Percentiles rank a stretch among this genome's conserved stretches.
phyloP scores from a whole-genome alignment of 23 tunicate genomes.

The Diplosoma virens region DNA sequence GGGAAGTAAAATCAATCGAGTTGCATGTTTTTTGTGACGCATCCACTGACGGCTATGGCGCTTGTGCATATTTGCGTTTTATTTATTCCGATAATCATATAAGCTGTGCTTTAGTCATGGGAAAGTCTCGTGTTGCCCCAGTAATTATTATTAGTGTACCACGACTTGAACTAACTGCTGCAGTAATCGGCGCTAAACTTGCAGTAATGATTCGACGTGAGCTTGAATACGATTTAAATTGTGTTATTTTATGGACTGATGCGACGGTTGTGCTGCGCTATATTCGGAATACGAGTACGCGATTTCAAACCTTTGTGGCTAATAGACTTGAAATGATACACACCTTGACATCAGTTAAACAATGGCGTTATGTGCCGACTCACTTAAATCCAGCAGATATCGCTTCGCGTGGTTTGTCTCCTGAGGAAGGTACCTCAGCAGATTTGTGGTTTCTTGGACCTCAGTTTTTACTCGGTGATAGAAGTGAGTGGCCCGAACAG shows the following conservation, averaged over 20 bases:
- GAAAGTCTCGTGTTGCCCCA: conserved; percentile 23
- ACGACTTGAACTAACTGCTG: conserved; percentile 11
- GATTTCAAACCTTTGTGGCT: conserved; percentile 24
- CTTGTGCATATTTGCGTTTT: too few species aligned
- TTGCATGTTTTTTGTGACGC: too few species aligned
- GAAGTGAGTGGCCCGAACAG: background rate
- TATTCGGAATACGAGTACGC: background rate
- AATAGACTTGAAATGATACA: conserved; percentile 16
- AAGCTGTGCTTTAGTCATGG: background rate
- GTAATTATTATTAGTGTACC: conserved; percentile 3
- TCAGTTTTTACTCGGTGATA: background rate
- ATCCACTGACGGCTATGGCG: too few species aligned
- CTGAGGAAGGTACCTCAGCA: background rate
- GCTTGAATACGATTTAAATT: background rate
- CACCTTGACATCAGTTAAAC: background rate
- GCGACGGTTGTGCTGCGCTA: conserved; percentile 10
- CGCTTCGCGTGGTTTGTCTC: background rate
- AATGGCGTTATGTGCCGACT: conserved; percentile 16
- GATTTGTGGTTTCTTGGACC: background rate
- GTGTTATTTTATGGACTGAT: conserved; percentile 11
- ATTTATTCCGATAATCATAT: background rate
- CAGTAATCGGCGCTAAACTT: conserved; percentile 15
- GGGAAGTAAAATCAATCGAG: too few species aligned
- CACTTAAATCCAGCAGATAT: background rate
- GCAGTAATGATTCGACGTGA: background rate